Percentiles rank a stretch among this genome's conserved stretches.
These are phyloP conservation scores for Hylaea fasciaria DNA, from an alignment of 2,888 invertebrate species.

Conservation along the genomic window DNA sequence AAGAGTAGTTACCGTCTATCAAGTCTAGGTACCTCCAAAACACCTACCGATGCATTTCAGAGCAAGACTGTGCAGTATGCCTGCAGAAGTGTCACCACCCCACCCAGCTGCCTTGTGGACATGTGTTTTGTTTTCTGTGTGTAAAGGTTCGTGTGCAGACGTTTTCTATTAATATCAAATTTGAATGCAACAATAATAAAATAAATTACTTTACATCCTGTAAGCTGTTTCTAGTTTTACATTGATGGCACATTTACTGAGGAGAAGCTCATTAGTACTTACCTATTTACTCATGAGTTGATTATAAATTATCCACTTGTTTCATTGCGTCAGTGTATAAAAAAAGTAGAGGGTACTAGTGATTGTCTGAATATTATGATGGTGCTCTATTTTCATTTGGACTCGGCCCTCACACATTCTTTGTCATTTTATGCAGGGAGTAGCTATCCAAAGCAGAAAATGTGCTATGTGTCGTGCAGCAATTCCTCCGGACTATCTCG, in stretches of 20 bases:
- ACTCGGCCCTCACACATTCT: background rate
- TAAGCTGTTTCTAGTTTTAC: no score
- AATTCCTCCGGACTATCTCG: constrained; percentile 95
- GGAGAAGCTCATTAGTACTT: no score
- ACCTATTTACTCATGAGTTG: no score
- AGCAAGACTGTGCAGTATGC: constrained; percentile 95
- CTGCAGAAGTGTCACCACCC: constrained; percentile 96
- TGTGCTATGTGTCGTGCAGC: constrained; percentile 97
- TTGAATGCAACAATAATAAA: no score
- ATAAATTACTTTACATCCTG: no score
- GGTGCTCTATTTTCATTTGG: background rate
- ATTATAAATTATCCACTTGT: no score
- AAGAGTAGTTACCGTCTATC: no score
- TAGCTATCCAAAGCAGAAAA: constrained; percentile 92
- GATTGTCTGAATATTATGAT: no score
- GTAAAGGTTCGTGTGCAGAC: constrained; percentile 87
- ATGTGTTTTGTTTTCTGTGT: constrained; percentile 97
- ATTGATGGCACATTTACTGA: no score
- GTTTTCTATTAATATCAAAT: constrained; percentile 1
- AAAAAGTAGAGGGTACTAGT: no score
- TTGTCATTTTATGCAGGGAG: constrained; percentile 82
- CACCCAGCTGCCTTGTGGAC: constrained; percentile 96
- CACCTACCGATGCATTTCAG: constrained; percentile 45
- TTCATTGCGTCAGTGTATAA: no score
- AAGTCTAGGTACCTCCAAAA: no score